Evolutionary conservation across 2,113 vertebrate genomes (phyloP).

Genomic region (Oxygymnocypris stewartii): DNA sequence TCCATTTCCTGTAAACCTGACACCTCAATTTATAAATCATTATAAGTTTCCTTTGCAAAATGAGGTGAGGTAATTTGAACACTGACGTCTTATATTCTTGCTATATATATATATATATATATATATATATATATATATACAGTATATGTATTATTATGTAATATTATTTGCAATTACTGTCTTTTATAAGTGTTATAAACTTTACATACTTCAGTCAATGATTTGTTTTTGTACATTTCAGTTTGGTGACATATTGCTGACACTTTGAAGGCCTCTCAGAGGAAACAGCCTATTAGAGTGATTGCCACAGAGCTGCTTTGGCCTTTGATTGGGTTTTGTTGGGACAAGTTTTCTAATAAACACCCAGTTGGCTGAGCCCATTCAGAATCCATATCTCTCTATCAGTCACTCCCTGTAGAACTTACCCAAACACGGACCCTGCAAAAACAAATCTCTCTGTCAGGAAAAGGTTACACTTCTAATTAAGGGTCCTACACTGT

Average conservation of each 20-base stretch:
- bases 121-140: no score
- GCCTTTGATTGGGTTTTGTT: conserved; percentile 81
- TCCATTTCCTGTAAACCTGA: no score
- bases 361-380: conserved; percentile 76
- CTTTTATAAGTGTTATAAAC: background rate
- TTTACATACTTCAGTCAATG: background rate
- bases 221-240: background rate
- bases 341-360: conserved; percentile 85
- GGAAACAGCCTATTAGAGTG: conserved; percentile 72
- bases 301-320: conserved; percentile 61
- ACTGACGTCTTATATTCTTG: no score
- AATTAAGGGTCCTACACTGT: conserved; percentile 69
- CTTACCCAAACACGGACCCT: conserved; percentile 78
- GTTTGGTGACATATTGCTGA: conserved; percentile 41
- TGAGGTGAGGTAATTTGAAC: no score
- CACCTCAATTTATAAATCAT: no score
- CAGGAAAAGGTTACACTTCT: conserved; percentile 74
- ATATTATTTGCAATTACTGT: background rate
- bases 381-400: conserved; percentile 77
- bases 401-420: conserved; percentile 77
- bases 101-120: no score
- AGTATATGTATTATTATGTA: background rate
- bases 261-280: conserved; percentile 52
- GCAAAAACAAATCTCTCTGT: conserved; percentile 79
- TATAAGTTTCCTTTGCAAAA: no score